A percentile compares a stretch with the other conserved stretches of the same genome.
phyloP scores from a whole-genome alignment of 2,113 vertebrate genomes.

The Trinectes maculatus region DNA sequence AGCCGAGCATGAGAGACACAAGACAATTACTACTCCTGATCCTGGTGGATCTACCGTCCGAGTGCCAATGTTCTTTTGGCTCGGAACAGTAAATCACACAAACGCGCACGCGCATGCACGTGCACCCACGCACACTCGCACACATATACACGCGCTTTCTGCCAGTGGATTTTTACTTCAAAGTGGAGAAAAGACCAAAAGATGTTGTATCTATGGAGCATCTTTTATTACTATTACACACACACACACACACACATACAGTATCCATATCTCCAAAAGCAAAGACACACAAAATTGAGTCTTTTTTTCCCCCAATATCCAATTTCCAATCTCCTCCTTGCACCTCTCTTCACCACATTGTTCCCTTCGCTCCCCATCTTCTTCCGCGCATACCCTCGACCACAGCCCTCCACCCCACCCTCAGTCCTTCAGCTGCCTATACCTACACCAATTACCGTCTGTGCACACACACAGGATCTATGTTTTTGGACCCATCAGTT shows the following conservation, averaged over 20 bases:
- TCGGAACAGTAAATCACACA: slow-evolving; percentile 35
- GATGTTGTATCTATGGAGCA: slow-evolving; percentile 12
- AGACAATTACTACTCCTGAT: slow-evolving; percentile 32
- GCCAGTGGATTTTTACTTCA: slow-evolving; percentile 11
- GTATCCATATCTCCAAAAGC: not conserved
- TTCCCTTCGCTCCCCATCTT: slow-evolving; percentile 7
- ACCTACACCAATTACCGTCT: slow-evolving; percentile 49
- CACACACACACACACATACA: not conserved
- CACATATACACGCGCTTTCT: slow-evolving; percentile 14
- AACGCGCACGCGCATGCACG: not conserved
- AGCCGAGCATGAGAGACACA: slow-evolving; percentile 22
- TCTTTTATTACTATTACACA: slow-evolving; percentile 6
- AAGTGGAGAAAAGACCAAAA: slow-evolving; percentile 30
- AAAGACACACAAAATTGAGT: slow-evolving; percentile 17
- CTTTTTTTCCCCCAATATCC: slow-evolving; percentile 27
- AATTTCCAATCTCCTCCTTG: slow-evolving; percentile 41
- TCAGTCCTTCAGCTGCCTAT: slow-evolving; percentile 27
- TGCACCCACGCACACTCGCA: not conserved
- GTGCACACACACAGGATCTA: not conserved
- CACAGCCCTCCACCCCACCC: slow-evolving; percentile 7
- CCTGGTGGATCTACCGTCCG: slow-evolving; percentile 15
- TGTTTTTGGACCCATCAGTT: slow-evolving; percentile 2
- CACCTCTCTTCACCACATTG: slow-evolving; percentile 10
- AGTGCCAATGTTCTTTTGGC: slow-evolving; percentile 30
- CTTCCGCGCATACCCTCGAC: slow-evolving; percentile 22